Evolutionary conservation across 2,113 vertebrate species (phyloP).

Genomic region (Mus pahari): DNA sequence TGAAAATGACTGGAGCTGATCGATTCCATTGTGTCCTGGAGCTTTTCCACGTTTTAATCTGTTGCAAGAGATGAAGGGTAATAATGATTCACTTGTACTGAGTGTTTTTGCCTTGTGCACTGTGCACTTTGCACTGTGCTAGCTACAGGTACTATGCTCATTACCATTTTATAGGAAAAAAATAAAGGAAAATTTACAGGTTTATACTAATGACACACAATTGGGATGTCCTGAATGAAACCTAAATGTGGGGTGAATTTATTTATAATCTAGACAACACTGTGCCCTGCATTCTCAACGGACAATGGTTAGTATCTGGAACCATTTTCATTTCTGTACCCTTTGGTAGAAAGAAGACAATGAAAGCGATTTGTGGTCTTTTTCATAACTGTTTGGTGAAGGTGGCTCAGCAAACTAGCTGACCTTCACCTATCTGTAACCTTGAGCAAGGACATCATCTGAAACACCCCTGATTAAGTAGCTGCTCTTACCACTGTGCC

Average conservation of each 20-base stretch:
- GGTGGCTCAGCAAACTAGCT: neutral
- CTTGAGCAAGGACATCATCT: neutral
- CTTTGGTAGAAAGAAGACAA: neutral
- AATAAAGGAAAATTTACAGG: neutral
- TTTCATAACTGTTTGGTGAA: neutral
- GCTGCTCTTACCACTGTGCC: neutral
- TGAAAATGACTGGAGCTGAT: neutral
- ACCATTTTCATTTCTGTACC: no score
- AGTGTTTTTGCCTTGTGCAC: neutral
- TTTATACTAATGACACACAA: neutral
- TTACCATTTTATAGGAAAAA: neutral
- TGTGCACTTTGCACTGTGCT: neutral
- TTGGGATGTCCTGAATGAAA: neutral
- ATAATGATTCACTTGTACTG: neutral
- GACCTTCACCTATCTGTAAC: neutral
- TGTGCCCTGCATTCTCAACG: neutral
- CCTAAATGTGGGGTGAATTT: neutral
- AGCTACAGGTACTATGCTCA: neutral
- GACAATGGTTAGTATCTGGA: neutral
- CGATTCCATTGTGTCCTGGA: neutral
- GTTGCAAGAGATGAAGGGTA: neutral
- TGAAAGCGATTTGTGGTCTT: neutral
- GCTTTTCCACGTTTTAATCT: neutral
- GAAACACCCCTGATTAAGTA: rapidly evolving
- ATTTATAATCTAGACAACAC: neutral